Evolutionary conservation across 2,113 vertebrate genomes (phyloP).

Genomic region (Oxyura jamaicensis): DNA sequence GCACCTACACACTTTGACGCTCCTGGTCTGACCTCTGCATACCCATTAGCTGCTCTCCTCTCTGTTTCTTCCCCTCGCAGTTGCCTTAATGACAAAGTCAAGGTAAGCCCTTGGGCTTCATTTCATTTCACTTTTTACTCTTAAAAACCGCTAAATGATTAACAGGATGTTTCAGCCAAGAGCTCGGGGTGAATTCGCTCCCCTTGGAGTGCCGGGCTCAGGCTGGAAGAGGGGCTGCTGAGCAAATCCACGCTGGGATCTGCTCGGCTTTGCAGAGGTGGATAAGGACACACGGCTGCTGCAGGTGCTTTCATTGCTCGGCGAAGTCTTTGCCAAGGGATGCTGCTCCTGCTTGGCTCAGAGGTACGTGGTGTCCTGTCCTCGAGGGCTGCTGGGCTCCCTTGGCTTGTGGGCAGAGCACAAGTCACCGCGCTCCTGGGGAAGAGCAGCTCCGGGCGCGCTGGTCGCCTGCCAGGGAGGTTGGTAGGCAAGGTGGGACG

Average conservation of each 20-base stretch:
- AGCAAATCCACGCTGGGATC: background rate
- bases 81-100: background rate
- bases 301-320: background rate
- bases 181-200: background rate
- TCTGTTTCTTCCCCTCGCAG: background rate
- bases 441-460: background rate
- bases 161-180: conserved; percentile 41
- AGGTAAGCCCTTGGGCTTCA: background rate
- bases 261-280: background rate
- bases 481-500: background rate
- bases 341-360: fast-evolving
- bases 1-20: background rate
- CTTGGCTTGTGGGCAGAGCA: fast-evolving
- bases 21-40: background rate
- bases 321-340: background rate
- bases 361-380: fast-evolving
- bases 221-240: background rate
- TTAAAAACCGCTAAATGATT: background rate
- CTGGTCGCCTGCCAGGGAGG: background rate
- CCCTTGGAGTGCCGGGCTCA: background rate
- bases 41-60: background rate
- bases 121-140: background rate
- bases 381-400: fast-evolving
- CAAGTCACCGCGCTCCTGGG: background rate
- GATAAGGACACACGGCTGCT: background rate